These are phyloP conservation scores for Chrysodeixis includens DNA, from an alignment of 2,888 invertebrate genomes.

Conservation along the genomic window DNA sequence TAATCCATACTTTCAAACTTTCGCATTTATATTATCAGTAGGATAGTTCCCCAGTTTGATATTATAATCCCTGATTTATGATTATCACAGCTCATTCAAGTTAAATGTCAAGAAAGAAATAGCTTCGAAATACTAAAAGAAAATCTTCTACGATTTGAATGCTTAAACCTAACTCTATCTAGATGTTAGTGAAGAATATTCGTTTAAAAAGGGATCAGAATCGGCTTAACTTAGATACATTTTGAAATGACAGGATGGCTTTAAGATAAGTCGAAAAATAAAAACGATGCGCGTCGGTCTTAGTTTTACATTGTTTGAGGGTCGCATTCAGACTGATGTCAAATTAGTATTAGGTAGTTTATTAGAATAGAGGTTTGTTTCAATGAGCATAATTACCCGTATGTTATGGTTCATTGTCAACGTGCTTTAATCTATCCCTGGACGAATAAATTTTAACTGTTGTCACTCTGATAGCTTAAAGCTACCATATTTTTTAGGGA, in stretches of 20 bases:
- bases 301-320: neutral
- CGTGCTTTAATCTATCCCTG: no score
- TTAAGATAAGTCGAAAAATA: neutral
- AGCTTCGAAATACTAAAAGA: conserved; percentile 46
- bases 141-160: conserved; percentile 41
- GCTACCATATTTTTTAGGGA: no score
- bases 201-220: neutral
- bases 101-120: conserved; percentile 50
- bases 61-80: conserved; percentile 61
- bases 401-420: no score
- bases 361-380: no score
- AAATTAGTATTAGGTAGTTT: no score
- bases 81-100: conserved; percentile 54
- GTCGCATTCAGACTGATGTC: neutral
- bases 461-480: no score
- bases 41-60: conserved; percentile 54
- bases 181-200: conserved; percentile 16
- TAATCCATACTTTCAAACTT: no score
- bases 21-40: no score
- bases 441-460: no score
- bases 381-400: no score
- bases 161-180: conserved; percentile 18
- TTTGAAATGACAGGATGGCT: neutral
- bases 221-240: neutral
- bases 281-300: conserved; percentile 1